Conservation (phyloP, 2,888 invertebrate species). For the Euzetes globulus region DNA sequence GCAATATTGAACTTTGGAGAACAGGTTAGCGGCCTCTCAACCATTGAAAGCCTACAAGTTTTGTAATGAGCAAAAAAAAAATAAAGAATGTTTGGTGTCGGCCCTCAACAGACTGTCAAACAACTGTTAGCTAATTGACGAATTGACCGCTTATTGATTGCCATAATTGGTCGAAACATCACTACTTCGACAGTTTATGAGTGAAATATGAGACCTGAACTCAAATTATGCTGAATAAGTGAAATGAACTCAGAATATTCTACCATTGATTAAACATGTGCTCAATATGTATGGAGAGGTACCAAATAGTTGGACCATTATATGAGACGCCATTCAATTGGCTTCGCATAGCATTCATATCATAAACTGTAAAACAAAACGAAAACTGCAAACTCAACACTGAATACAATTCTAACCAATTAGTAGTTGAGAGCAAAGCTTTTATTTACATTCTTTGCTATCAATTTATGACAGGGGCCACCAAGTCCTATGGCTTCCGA, state of each 20-base stretch:
- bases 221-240: background rate
- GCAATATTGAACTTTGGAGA: conserved; percentile 10
- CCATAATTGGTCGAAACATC: background rate
- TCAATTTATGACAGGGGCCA: background rate
- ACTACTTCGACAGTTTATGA: background rate
- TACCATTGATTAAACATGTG: background rate
- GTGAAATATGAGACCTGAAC: background rate
- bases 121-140: conserved; percentile 14
- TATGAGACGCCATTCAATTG: conserved; percentile 1
- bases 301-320: background rate
- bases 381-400: background rate
- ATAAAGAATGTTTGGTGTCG: background rate
- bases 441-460: conserved; percentile 6
- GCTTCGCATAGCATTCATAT: background rate
- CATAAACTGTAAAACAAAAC: background rate
- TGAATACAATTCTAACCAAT: background rate
- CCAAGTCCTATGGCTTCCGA: too few relatives aligned
- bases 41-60: conserved; percentile 6
- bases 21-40: conserved; percentile 23
- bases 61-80: background rate
- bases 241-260: background rate
- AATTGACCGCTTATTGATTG: background rate
- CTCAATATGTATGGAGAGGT: background rate
- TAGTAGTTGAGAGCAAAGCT: background rate
- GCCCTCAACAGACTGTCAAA: conserved; percentile 3